Evolutionary conservation across 2,888 invertebrate genomes (phyloP).

Genomic region (Coleophora deauratella): DNA sequence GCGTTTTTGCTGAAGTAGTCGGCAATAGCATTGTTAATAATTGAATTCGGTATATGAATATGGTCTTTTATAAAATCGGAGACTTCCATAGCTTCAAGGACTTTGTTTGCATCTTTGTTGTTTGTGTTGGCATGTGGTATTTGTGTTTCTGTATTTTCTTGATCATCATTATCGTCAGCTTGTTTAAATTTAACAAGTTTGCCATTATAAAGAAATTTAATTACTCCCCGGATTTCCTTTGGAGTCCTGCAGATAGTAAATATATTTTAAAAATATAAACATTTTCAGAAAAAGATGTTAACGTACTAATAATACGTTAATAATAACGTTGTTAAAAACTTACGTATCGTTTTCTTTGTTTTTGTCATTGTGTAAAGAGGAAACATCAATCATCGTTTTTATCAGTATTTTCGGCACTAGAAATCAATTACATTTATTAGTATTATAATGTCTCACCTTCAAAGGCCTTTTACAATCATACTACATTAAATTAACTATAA

Average conservation of each 20-base stretch:
- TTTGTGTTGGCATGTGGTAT: not conserved
- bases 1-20: not conserved
- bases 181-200: conserved; percentile 33
- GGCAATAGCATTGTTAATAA: no score
- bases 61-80: conserved; percentile 4
- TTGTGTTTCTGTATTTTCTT: not conserved
- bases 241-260: conserved; percentile 4
- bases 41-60: not conserved
- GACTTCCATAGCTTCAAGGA: not conserved
- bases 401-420: conserved; percentile 38
- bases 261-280: no score
- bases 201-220: conserved; percentile 49
- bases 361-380: conserved; percentile 22
- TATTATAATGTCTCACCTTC: no score
- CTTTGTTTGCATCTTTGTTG: not conserved
- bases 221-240: conserved; percentile 38
- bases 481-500: no score
- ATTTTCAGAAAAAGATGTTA: no score
- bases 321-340: no score
- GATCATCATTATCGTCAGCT: conserved; percentile 14
- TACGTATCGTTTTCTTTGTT: conserved; percentile 28
- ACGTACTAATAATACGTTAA: no score
- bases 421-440: conserved; percentile 14
- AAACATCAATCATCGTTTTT: conserved; percentile 49
- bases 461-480: no score